Evolutionary conservation across 2,888 invertebrate genomes (phyloP), one percentile per base, ranked within the genome.

Genomic region (Zhuqinia jingwanae): DNA sequence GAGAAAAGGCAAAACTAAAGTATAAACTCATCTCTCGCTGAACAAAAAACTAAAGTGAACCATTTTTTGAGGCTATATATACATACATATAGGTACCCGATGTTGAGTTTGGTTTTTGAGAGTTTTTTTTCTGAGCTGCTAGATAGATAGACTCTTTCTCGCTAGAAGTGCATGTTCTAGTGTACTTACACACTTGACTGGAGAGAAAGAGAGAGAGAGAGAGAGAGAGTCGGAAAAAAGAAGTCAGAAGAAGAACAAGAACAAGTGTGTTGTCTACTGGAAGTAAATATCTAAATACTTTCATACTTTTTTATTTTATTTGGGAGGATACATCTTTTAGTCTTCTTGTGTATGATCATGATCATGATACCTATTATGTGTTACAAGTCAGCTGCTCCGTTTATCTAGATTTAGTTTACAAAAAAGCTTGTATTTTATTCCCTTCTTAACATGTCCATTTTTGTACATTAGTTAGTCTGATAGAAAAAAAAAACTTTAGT

Each of bases 151-250:
- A 36, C 8, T 8, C 36, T 36, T n/a, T n/a, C n/a, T n/a, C n/a
- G n/a, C 36, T 8, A 36, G 22, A 68, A 68, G 68, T 68, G 68
- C 68, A 68, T 68, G 68, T 68, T 68, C 68, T 45, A 68, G 63
- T 76, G 53, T 65, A 65, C 65, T 83, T 76, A 76, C 60, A 83
- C 83, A 76, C 83, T 76, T 76, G 65, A 83, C 83, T 83, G 76
- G 53, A 65, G 56, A 79, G 68, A 45, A 45, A 36, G 8, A 42
- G 60, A 63, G 8, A 25, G 22, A 78, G 27, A 36, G 13, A 25
- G 63, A 47, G 25, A 45, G 56, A 53, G 15, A 42, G 36, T 25
- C 17, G 27, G 30, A 30, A 25, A 15, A 36, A 17, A 42, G 13
- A n/a, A 36, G 65, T 15, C 65, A 36, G 65, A 42, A 36, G 65